Base-by-base conservation (phyloP, 2,113 vertebrate genomes). In the Etia nguti region DNA sequence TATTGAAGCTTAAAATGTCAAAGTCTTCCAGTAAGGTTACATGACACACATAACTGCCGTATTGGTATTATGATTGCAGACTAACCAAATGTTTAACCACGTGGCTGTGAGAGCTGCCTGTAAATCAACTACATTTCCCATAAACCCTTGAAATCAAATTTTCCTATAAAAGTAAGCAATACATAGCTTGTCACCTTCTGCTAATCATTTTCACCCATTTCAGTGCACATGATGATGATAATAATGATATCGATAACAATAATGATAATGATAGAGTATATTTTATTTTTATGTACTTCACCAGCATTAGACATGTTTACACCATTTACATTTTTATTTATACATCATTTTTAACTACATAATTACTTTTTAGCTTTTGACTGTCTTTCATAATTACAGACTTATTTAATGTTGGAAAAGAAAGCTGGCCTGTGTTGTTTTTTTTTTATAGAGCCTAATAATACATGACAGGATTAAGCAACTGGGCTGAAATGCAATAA, bases 401-500 rank as follows among this genome's bases (percentile, higher is more conserved):
- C 79, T 79, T 55, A n/a, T 20, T 82, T 41, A 24, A 31, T 54
- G 56, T 60, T 50, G 52, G 80, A 56, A 36, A 62, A 31, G 85
- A 79, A 82, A 86, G 86, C 36, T 55, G 80, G 84, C 91, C 83
- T 92, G 57, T 79, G 57, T 88, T 86, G 80, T 82, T 87, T 85
- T 87, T 87, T 54, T 88, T 52, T 89, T 89, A 91, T 92, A 87
- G 90, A 89, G 88, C 62, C 85, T 82, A 68, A 84, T 87, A 83
- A 85, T 75, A 81, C n/a, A 43, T 34, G 87, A 85, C 41, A 55
- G 80, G 73, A 55, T 83, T 4, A 54, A 81, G 70, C 60, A 79
- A 75, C 82, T 59, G 80, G 65, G 89, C 65, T 87, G 79, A 89
- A 79, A 91, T 62, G 88, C 91, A 92, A 89, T 90, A 93, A 88